Percentiles rank a stretch among this genome's conserved stretches.
These are phyloP conservation scores for Eumerus sabulonum DNA, from an alignment of 2,888 invertebrate species.

Conservation along the genomic window DNA sequence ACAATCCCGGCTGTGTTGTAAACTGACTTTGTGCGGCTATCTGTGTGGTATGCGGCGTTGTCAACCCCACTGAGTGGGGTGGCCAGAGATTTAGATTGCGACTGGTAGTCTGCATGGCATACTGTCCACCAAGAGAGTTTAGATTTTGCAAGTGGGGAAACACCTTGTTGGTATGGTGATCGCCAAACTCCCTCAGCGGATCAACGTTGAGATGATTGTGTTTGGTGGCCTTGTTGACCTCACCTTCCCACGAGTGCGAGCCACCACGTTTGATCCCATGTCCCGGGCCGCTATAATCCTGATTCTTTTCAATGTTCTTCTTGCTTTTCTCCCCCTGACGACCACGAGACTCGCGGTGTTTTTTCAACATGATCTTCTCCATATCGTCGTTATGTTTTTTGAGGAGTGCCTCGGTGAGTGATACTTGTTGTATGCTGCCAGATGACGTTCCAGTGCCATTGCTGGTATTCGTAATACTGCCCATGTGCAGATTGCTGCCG, in stretches of 20 bases:
- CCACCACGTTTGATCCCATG: constrained; percentile 84
- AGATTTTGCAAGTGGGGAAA: constrained; percentile 68
- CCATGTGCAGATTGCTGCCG: constrained; percentile 81
- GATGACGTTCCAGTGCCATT: constrained; percentile 78
- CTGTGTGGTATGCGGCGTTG: constrained; percentile 72
- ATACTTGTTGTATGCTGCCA: constrained; percentile 79
- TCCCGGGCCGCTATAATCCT: constrained; percentile 75
- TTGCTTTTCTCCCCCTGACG: constrained; percentile 79
- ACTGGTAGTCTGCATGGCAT: constrained; percentile 67
- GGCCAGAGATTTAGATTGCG: constrained; percentile 82
- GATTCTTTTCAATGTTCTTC: constrained; percentile 74
- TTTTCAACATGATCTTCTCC: constrained; percentile 88
- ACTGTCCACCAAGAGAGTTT: constrained; percentile 43
- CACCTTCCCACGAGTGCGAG: constrained; percentile 82
- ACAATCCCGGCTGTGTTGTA: constrained; percentile 77
- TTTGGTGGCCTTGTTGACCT: constrained; percentile 81
- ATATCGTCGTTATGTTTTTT: constrained; percentile 89
- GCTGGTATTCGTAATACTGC: constrained; percentile 80
- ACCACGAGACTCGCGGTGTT: constrained; percentile 83
- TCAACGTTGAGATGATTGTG: constrained; percentile 78
- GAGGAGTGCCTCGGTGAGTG: constrained; percentile 82
- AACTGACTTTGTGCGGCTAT: constrained; percentile 74
- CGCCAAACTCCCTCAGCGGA: constrained; percentile 61
- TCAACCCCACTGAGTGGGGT: constrained; percentile 81
- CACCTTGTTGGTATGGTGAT: constrained; percentile 66